Evolutionary conservation across 1,140 invertebrate genomes (phyloP).

Genomic region (Diabrotica virgifera): DNA sequence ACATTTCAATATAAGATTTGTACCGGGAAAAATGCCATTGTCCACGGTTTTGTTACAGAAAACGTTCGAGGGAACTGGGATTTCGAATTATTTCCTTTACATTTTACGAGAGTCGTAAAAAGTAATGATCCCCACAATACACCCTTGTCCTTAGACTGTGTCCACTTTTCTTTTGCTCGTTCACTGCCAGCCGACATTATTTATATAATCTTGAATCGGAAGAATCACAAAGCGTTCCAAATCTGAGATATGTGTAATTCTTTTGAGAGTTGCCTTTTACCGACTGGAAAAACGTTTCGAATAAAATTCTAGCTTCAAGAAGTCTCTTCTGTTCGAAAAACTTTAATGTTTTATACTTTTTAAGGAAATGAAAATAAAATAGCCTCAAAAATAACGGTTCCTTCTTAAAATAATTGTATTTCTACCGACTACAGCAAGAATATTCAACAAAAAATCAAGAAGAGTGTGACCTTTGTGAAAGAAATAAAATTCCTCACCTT

Average conservation of each 20-base stretch:
- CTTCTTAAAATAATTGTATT: too few species aligned
- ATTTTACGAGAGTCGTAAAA: slow-evolving; percentile 27
- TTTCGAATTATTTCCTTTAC: slow-evolving; percentile 26
- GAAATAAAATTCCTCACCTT: too few species aligned
- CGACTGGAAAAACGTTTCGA: slow-evolving; percentile 7
- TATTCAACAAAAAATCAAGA: too few species aligned
- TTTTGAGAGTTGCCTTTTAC: background rate
- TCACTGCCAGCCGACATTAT: background rate
- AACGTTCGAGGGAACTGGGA: slow-evolving; percentile 20
- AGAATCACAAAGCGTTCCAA: background rate
- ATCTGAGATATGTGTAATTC: background rate
- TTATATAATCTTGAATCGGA: background rate
- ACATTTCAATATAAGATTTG: slow-evolving; percentile 27
- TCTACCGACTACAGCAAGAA: too few species aligned
- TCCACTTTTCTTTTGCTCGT: slow-evolving; percentile 16
- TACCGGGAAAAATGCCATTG: slow-evolving; percentile 20
- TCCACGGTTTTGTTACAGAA: slow-evolving; percentile 22
- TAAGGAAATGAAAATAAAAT: too few species aligned
- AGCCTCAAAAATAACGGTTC: too few species aligned
- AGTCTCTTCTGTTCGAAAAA: too few species aligned
- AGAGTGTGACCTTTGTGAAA: too few species aligned
- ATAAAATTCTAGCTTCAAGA: too few species aligned
- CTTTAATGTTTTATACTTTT: too few species aligned
- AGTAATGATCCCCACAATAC: slow-evolving; percentile 24
- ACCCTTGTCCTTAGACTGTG: slow-evolving; percentile 22